Evolutionary conservation across 2,113 vertebrate species (phyloP).

Genomic region (Mus pahari): DNA sequence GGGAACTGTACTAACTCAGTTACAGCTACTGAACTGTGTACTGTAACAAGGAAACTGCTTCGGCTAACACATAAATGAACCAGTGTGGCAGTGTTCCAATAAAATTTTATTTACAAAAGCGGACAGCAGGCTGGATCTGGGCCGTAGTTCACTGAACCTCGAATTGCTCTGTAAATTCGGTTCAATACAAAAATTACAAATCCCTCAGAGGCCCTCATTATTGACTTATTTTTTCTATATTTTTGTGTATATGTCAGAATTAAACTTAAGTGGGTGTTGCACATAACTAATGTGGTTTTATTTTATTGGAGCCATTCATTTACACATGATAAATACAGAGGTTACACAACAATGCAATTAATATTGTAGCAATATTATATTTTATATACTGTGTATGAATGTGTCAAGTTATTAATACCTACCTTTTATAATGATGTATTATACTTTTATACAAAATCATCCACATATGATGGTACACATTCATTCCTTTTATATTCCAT

Average conservation of each 20-base stretch:
- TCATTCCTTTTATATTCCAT: neutral
- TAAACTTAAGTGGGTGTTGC: neutral
- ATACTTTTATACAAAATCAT: neutral
- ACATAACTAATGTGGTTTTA: neutral
- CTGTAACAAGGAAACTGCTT: neutral
- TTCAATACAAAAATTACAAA: conserved; percentile 62
- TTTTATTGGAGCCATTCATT: neutral
- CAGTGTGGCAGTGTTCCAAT: conserved; percentile 17
- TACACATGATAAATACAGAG: neutral
- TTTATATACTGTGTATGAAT: neutral
- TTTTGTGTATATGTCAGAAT: conserved; percentile 18
- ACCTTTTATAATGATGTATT: neutral
- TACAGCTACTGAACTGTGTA: neutral
- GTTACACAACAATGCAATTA: conserved; percentile 9
- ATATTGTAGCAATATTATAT: neutral
- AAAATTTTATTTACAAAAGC: conserved; percentile 48
- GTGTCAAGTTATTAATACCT: conserved; percentile 3
- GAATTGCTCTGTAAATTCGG: neutral
- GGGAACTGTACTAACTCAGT: neutral
- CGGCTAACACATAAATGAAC: conserved; percentile 2
- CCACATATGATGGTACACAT: neutral
- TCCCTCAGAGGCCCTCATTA: conserved; percentile 22
- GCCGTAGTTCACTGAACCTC: conserved; percentile 30
- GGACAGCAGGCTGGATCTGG: neutral
- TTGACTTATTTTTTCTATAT: conserved; percentile 36